phyloP scores from a whole-genome alignment of 2,888 invertebrate genomes.

The Xestia rhomboidea region DNA sequence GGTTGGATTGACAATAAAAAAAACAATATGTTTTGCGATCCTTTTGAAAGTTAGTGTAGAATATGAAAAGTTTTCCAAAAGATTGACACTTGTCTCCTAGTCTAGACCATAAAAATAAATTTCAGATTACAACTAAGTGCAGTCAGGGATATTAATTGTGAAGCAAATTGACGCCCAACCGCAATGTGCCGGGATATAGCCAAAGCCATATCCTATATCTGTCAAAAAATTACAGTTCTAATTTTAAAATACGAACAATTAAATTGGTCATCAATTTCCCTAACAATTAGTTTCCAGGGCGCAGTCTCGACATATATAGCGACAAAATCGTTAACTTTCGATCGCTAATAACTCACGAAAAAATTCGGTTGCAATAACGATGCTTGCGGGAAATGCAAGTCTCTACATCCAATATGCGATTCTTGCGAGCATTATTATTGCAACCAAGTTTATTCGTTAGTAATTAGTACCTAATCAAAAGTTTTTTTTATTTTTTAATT shows the following conservation, averaged over 20 bases:
- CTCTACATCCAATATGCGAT: too few relatives aligned
- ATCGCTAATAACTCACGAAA: too few relatives aligned
- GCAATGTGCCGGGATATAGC: not conserved
- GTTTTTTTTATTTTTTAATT: not conserved
- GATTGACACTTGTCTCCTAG: not conserved
- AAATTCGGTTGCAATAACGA: too few relatives aligned
- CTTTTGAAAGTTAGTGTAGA: not conserved
- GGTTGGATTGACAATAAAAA: too few relatives aligned
- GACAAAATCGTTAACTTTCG: too few relatives aligned
- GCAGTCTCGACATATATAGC: too few relatives aligned
- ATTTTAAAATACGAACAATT: not conserved
- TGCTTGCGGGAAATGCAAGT: too few relatives aligned
- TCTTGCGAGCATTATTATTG: too few relatives aligned
- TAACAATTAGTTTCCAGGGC: not conserved
- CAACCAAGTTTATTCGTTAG: too few relatives aligned
- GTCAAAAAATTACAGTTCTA: not conserved
- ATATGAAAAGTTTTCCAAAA: not conserved
- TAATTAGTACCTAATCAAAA: too few relatives aligned
- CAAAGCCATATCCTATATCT: not conserved
- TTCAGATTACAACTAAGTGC: not conserved
- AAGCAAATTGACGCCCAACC: not conserved
- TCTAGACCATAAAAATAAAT: not conserved
- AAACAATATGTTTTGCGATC: too few relatives aligned
- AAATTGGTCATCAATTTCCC: not conserved
- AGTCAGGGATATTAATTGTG: not conserved